Evolutionary conservation across 2,888 invertebrate genomes (phyloP), one percentile per base, ranked within the genome.

Genomic region (Hydrotaea diabolus): DNA sequence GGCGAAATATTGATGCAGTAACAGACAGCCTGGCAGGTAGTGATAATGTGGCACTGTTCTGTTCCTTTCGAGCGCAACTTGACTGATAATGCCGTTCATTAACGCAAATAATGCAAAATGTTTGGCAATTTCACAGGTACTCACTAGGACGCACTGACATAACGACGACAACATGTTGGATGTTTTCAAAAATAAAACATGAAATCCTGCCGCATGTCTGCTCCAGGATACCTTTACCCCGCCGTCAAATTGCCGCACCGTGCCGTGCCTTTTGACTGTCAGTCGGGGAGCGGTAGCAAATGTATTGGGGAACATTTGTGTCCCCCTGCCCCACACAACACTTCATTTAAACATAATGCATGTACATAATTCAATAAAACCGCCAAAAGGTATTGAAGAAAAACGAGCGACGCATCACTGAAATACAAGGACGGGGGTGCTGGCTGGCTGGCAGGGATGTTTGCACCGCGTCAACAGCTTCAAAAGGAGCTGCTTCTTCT

Each of bases 281-380:
- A 2, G 5, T 55, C 3, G 4, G 39, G 4, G 7, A 31, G 31
- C 23, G 23, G 23, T 15, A 11, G 23, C 15, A 15, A 4, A 26
- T 3, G 19, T 15, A 59, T 7, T 7, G 23, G 15, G 11, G 59
- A 59, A 23, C 59, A 59, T 59, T 23, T 59, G 13, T 1, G 26
- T 23, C 69, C 0, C 46, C 69, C 43, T 23, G 39, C 46, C 21
- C 23, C 21, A n/a, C n/a, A n/a, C n/a, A n/a, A n/a, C n/a, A 46
- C 46, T 21, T 46, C 43, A 46, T 69, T 69, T 69, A 23, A 69
- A 69, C 69, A 73, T 74, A 59, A 74, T 74, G 59, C 53, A 43
- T 43, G 59, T 46, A 46, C 74, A 74, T 74, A 74, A 74, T 31
- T 74, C 74, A 74, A 74, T 74, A 74, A 74, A 59, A 62, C 55